Evolutionary conservation across 2,888 invertebrate genomes (phyloP), one percentile per base, ranked within the genome.

Genomic region (Cosmia trapezina): DNA sequence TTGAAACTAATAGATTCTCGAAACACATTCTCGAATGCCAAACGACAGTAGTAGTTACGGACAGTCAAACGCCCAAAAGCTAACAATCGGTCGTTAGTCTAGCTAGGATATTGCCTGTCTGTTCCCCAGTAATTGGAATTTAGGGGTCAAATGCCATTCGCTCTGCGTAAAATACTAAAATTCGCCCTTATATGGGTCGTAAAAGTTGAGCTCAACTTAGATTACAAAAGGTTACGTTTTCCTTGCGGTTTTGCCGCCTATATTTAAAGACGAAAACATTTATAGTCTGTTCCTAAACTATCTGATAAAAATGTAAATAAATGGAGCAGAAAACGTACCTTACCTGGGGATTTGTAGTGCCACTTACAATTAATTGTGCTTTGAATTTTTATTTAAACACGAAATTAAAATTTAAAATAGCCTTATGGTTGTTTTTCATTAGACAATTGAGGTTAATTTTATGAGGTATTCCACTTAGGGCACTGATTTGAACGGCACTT

Each of bases 91-190:
- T 56, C 37, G 56, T 72, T 57, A 22, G 73, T 8, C 45, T 28
- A 22, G 56, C 49, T 57, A 43, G 61, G 51, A 14, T 71, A 71
- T 70, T 49, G 73, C 57, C 57, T 79, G 37, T 70, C 56, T 47
- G 17, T 33, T 57, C 51, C n/a, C 19, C 28, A 62, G 45, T 76
- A 79, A 79, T 78, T 73, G 62, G 62, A 79, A 79, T 57, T 12
- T 72, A 57, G 41, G 19, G 56, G 80, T 75, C 61, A 57, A n/a
- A 47, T 41, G 19, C 61, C 56, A 45, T 57, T 73, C 4, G 19
- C 17, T 51, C n/a, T 6, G 14, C 28, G 45, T 51, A 51, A 77
- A 73, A 77, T 41, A 60, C 45, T 60, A 41, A 33, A 37, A 72
- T 51, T 56, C 37, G 5, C 2, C 11, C 28, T 1, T 45, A 8